Conservation (phyloP, 1,140 invertebrate species). For the Bombus pascuorum region DNA sequence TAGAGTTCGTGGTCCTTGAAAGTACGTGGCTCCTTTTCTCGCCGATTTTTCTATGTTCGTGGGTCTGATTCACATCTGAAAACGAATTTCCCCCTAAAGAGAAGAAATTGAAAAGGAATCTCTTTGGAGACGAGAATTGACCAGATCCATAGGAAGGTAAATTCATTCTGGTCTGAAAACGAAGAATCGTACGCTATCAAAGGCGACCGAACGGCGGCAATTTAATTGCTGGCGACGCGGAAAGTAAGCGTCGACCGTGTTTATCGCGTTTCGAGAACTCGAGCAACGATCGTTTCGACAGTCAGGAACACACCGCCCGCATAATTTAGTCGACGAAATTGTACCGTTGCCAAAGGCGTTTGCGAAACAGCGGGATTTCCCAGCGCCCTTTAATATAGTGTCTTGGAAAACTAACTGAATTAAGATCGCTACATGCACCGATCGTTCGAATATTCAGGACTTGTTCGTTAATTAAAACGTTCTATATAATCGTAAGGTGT, state of each 20-base stretch:
- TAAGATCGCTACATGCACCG: neutral
- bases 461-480: conserved; percentile 1
- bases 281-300: neutral
- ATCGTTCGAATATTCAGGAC: neutral
- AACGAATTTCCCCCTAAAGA: neutral
- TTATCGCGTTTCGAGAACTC: conserved; percentile 1
- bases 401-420: conserved; percentile 22
- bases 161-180: conserved; percentile 33
- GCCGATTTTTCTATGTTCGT: conserved; percentile 16
- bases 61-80: neutral
- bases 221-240: neutral
- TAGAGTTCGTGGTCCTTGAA: conserved; percentile 33
- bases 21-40: conserved; percentile 1
- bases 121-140: conserved; percentile 16
- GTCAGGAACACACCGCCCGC: neutral
- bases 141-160: neutral
- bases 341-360: conserved; percentile 13
- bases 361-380: conserved; percentile 12
- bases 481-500: too few species aligned
- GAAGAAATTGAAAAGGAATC: conserved; percentile 46
- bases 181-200: neutral
- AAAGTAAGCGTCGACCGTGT: conserved; percentile 1
- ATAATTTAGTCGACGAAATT: conserved; percentile 29
- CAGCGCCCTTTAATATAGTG: neutral
- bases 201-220: neutral